Evolutionary conservation across 2,797 vertebrate species (phyloP), one percentile per base, ranked within the genome.

Genomic region (Sebastes alutus): DNA sequence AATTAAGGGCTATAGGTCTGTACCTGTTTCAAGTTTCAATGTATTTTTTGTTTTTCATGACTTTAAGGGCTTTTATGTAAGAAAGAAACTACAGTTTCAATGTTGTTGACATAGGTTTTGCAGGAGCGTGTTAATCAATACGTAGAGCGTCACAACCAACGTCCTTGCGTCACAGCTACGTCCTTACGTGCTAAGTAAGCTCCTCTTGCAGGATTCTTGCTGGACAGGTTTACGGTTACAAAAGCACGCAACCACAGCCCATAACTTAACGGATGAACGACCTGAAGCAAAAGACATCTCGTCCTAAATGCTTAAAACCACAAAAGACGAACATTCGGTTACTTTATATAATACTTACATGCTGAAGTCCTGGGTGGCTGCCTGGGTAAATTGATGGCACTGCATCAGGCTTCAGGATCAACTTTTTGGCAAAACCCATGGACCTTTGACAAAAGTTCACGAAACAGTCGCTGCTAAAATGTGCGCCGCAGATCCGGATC

Each of bases 391-490:
- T 42, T 32, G 30, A 42, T 23, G 58, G 46, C 64, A 33, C 46
- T 22, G 64, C 38, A 22, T 72, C 52, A 7, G 52, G 7, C n/a
- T 63, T 74, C 46, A 80, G 27, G 33, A 58, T 46, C 25, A 75
- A 27, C 46, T 58, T 80, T 49, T 58, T 75, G 25, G 65, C 65
- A 75, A 64, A 81, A 16, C 64, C 78, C 78, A 56, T 62, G 13
- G 46, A 62, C 58, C 32, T 62, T 46, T 68, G 56, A 32, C 54
- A 61, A 25, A 23, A 73, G 42, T 61, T 61, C 1, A 55, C 8
- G n/a, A 74, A 74, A 62, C 56, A 68, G 11, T 56, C 58, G 2
- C 56, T 56, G 16, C n/a, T 80, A 16, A 75, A 74, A 75, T 75
- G 64, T 30, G 71, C 49, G 9, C 62, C 12, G 22, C 55, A 60